Base-by-base conservation (phyloP, 92 coral and sea anemone species). In the Porites lobata region DNA sequence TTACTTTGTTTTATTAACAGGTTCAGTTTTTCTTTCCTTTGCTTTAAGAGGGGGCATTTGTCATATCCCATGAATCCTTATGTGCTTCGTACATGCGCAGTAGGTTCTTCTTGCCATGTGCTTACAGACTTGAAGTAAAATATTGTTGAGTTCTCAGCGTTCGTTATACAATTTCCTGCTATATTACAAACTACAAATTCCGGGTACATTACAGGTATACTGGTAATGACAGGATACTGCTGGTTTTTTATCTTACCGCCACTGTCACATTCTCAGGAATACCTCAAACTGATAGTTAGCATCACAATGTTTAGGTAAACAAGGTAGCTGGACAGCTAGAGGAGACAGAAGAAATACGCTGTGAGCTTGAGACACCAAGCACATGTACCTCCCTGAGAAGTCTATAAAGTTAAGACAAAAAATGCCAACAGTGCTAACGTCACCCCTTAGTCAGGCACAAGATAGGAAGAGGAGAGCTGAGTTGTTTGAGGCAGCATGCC, bases 321-420 rank as follows among this genome's bases (percentile, higher is more conserved):
- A 71, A 86, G 85, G 77, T 77, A 76, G 90, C 72, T 57, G 38
- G 84, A 18, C 83, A 85, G 67, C 17, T 85, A 62, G 89, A 75
- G 50, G 89, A 85, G 81, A 14, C 62, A 59, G 76, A 51, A 1
- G 83, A 76, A 8, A 85, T 85, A 75, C 69, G 53, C 24, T 56
- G n/a, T 67, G 79, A 87, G 67, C 78, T 87, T 57, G 69, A 32
- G 77, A 72, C 77, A 86, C 62, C 52, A 79, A 66, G 53, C 32
- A 29, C 32, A 29, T 29, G 32, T 79, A 79, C 50, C 84, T 79
- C 62, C 57, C 84, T 26, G 84, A 11, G 7, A 79, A 79, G 70
- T 79, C 84, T 13, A n/a, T 79, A 29, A 66, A 50, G 18, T 59
- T 26, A 61, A 24, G 84, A 32, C 65, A 79, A 59, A 79, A 79